Evolutionary conservation across 1,140 invertebrate species (phyloP), one percentile per base, ranked within the genome.

Genomic region (Meloidogyne chitwoodi): DNA sequence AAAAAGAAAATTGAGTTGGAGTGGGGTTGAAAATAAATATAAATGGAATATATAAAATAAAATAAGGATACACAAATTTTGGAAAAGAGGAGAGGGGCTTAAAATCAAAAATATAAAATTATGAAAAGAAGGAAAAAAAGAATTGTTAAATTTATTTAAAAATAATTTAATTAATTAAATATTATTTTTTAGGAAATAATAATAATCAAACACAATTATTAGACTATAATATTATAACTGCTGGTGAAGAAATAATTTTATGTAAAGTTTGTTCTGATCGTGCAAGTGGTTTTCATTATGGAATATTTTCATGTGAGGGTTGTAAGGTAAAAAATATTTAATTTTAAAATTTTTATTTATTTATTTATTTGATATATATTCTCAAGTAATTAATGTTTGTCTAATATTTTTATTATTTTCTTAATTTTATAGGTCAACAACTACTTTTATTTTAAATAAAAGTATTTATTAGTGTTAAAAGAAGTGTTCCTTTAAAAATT

Each of bases 201-300:
- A 56, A n/a, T 3, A 56, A 56, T 16, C 48, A 56, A 8, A n/a
- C 12, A 56, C 0, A 6, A 14, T n/a, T 56, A 5, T n/a, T n/a
- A 5, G 48, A 56, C n/a, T 56, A 56, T 56, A 8, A 6, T 5
- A 56, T 6, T n/a, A 56, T 56, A n/a, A 56, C 31, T 38, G 68
- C 22, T 73, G 26, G 64, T 48, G 63, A 65, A 34, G 77, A 70
- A 34, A 77, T 67, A 8, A 68, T 97, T 68, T 89, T 98, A 65
- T 99, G 96, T 88, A 92, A 95, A 84, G 96, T 99, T n/a, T 99
- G 96, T 89, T 96, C 95, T 34, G 96, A 99, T 89, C 97, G 97
- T 88, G 95, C 96, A 65, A 96, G 94, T 69, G 96, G 96, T 31
- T 99, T 98, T 89, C 96, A 99, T 89, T 98, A 98, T 91, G 96